Conservation (phyloP, 92 coral and sea anemone species). For the Heliopora coerulea region DNA sequence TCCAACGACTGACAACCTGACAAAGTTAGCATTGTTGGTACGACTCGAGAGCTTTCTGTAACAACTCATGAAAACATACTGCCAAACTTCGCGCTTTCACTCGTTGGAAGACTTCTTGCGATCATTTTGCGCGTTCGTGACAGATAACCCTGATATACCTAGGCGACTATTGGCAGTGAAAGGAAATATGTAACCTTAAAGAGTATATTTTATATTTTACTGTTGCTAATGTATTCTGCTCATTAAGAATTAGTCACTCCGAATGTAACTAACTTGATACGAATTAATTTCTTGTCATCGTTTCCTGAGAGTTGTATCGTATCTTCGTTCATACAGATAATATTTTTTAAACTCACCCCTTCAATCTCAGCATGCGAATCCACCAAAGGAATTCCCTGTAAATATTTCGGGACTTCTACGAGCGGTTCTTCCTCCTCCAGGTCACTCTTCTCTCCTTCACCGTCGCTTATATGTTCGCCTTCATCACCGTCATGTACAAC, state of each 20-base stretch:
- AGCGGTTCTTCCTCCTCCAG: conserved; percentile 53
- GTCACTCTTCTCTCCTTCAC: conserved; percentile 47
- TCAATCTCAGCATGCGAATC: conserved; percentile 68
- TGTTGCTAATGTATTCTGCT: conserved; percentile 28
- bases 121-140: no score
- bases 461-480: conserved; percentile 45
- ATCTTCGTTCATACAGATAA: no score
- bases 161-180: not conserved
- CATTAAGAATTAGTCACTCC: conserved; percentile 37
- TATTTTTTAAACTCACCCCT: not conserved
- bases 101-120: no score
- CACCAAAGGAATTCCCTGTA: conserved; percentile 92
- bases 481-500: conserved; percentile 57
- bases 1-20: not conserved
- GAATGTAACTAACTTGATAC: conserved; percentile 15
- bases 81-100: not conserved
- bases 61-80: not conserved
- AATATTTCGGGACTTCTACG: conserved; percentile 75
- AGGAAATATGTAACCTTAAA: not conserved
- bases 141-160: no score
- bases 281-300: conserved; percentile 32
- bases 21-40: not conserved
- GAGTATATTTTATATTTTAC: not conserved
- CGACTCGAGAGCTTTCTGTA: not conserved
- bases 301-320: not conserved